Evolutionary conservation across 2,888 invertebrate species (phyloP).

Genomic region (Stenotaenia linearis): DNA sequence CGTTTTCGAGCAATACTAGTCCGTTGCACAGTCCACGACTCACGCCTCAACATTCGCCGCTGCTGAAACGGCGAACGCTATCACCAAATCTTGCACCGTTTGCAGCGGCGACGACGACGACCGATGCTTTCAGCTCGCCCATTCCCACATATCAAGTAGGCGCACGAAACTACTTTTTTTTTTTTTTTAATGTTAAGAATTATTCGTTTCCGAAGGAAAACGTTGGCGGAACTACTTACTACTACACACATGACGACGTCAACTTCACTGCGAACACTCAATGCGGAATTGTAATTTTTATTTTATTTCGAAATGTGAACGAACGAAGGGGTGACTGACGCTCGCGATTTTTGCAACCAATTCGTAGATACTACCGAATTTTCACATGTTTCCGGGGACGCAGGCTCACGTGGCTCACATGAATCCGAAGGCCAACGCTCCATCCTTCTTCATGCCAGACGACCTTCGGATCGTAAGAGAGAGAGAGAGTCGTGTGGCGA

Average conservation of each 20-base stretch:
- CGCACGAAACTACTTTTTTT: background rate
- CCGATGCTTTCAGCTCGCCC: conserved; percentile 10
- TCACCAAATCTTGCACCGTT: conserved; percentile 36
- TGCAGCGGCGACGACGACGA: background rate
- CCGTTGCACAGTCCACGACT: conserved; percentile 36
- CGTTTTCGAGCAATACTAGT: conserved; percentile 30
- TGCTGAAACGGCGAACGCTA: conserved; percentile 36
- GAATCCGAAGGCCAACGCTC: conserved; percentile 48
- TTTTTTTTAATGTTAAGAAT: background rate
- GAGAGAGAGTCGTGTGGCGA: too few species aligned
- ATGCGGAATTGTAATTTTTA: conserved; percentile 33
- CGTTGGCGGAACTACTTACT: conserved; percentile 85
- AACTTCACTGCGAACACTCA: conserved; percentile 38
- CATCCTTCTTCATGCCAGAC: conserved; percentile 72
- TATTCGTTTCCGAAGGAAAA: conserved; percentile 44
- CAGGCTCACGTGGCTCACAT: conserved; percentile 49
- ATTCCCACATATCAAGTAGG: conserved; percentile 29
- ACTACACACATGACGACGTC: conserved; percentile 57
- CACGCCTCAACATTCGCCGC: conserved; percentile 39
- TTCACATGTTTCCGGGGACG: conserved; percentile 46
- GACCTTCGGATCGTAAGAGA: conserved; percentile 59
- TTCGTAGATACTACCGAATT: conserved; percentile 44
- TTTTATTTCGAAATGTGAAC: too few species aligned
- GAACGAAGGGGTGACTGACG: background rate
- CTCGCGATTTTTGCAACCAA: background rate